These are phyloP conservation scores for Anser cygnoides DNA, from an alignment of 2,113 vertebrate genomes.

Conservation along the genomic window DNA sequence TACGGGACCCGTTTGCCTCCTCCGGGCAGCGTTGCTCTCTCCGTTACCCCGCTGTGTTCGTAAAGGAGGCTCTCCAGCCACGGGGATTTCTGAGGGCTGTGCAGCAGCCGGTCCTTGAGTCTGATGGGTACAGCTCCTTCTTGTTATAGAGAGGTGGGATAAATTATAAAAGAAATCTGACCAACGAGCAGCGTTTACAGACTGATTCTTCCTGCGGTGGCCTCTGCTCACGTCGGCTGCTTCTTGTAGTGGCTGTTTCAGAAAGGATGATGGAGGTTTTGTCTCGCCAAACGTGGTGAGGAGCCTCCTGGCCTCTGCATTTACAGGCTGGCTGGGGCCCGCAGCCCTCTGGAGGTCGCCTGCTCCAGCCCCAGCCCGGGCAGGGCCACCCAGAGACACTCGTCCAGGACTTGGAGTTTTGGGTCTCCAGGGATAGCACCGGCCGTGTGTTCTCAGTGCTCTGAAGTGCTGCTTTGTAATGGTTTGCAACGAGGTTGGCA, in stretches of 20 bases:
- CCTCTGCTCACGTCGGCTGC: background rate
- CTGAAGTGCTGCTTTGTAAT: background rate
- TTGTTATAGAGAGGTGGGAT: too few relatives aligned
- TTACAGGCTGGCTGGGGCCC: background rate
- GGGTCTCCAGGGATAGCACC: background rate
- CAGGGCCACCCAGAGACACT: background rate
- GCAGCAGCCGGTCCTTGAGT: background rate
- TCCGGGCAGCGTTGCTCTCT: background rate
- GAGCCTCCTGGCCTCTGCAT: background rate
- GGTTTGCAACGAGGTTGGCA: background rate
- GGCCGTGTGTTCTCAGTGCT: background rate
- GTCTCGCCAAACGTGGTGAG: background rate
- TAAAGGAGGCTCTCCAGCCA: background rate
- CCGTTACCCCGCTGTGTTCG: accelerated
- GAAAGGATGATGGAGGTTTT: background rate
- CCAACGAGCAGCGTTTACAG: background rate
- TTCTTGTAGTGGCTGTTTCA: background rate
- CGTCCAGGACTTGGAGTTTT: background rate
- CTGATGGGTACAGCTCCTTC: background rate
- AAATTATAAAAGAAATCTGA: too few relatives aligned
- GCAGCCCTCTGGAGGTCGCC: too few relatives aligned
- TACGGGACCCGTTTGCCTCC: background rate
- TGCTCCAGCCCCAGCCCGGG: background rate
- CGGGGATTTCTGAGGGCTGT: background rate
- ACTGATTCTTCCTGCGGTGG: accelerated